Base-by-base conservation (phyloP, 2,797 vertebrate species). In the Leptodactylus fallax region DNA sequence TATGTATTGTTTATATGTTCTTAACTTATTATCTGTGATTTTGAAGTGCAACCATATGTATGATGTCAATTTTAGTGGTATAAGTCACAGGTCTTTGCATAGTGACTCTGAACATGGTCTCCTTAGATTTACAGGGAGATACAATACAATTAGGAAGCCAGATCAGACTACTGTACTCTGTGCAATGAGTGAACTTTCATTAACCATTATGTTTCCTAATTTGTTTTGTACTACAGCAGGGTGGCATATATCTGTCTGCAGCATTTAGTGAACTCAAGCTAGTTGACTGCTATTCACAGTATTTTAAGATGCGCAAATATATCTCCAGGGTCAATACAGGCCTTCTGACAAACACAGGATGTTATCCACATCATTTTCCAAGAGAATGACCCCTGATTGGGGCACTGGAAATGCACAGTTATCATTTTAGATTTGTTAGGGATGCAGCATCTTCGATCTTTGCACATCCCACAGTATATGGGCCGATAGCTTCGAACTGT, bases 351-450 rank as follows among this genome's bases (percentile, higher is more conserved):
- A 85, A 98, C 96, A 0, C 98, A 99, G 0, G 98, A 98, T 0
- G 93, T 97, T 90, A 99, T 96, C 98, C 97, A 99, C 93, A 97
- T 96, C 97, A 99, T 97, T 94, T 96, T 97, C 98, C 98, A 99
- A 85, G 93, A 94, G 36, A 96, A 95, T 19, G 85, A 95, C 63
- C 95, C 92, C 91, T 96, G 96, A 0, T 92, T 95, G 78, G 95
- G 95, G 88, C 98, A 99, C 16, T 94, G 94, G 90, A 99, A 99
- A 90, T 95, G 93, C 69, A 99, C 92, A 0, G 95, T 96, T 89
- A 97, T 96, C 92, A 96, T 96, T 90, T 90, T 95, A 12, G 97
- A 98, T 90, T 96, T 97, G 85, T 95, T 97, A 61, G 98, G 98
- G 47, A 95, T 83, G n/a, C 98, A 99, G 93, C 98, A 99, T 91